A percentile compares a stretch with the other conserved stretches of the same genome.
These are phyloP conservation scores for Drosophila suzukii DNA, from an alignment of 1,140 invertebrate genomes.

Conservation along the genomic window DNA sequence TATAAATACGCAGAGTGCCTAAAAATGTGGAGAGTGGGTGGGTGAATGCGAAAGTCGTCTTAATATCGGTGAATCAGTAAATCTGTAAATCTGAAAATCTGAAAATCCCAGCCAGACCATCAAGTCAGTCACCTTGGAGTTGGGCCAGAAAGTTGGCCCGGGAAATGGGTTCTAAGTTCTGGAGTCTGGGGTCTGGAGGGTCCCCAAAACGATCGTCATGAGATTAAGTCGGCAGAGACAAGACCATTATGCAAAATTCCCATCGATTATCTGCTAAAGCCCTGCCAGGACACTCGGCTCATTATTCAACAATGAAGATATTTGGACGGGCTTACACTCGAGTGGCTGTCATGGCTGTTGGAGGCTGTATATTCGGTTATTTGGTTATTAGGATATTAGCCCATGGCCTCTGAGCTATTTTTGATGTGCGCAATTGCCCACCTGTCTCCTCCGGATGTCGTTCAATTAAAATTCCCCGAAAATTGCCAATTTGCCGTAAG, in stretches of 20 bases:
- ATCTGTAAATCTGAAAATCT: constrained; percentile 19
- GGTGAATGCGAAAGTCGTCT: not conserved
- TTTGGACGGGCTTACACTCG: too few species aligned
- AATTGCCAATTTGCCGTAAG: constrained; percentile 11
- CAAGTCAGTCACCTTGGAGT: constrained; percentile 38
- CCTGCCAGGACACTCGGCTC: constrained; percentile 43
- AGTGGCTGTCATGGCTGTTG: too few species aligned
- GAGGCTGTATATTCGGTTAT: not conserved
- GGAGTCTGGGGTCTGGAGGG: not conserved
- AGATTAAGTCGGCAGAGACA: constrained; percentile 38
- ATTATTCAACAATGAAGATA: constrained; percentile 65
- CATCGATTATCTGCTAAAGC: constrained; percentile 39
- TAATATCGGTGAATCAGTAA: not conserved
- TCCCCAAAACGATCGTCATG: constrained; percentile 24
- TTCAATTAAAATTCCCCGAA: constrained; percentile 56
- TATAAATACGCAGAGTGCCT: constrained; percentile 64
- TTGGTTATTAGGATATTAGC: not conserved
- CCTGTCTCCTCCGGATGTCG: constrained; percentile 18
- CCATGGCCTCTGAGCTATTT: constrained; percentile 38
- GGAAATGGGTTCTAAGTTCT: not conserved
- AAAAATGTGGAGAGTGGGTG: not conserved
- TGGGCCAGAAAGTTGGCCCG: constrained; percentile 27
- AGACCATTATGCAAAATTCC: constrained; percentile 44
- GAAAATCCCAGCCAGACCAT: constrained; percentile 17
- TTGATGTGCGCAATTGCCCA: constrained; percentile 23